A percentile compares a stretch with the other conserved stretches of the same genome.
Evolutionary conservation across 2,888 invertebrate genomes (phyloP).

Genomic region (Chelonus formosanus): DNA sequence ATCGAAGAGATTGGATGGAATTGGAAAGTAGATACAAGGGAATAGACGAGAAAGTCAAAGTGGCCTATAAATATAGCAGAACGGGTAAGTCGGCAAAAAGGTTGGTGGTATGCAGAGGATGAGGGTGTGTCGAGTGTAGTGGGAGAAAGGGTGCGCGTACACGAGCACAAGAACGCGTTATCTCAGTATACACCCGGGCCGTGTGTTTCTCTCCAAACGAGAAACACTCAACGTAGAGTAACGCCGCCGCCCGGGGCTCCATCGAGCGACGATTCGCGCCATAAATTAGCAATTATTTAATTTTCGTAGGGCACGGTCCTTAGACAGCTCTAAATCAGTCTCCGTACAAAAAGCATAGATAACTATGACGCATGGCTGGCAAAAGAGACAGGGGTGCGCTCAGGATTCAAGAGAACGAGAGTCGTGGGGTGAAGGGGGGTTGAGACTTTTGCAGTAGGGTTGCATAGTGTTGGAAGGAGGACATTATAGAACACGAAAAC

Average conservation of each 20-base stretch:
- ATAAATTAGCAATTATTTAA: slow-evolving; percentile 66
- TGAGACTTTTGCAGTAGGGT: slow-evolving; percentile 20
- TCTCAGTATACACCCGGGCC: slow-evolving; percentile 46
- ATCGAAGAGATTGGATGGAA: slow-evolving; percentile 35
- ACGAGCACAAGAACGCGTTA: slow-evolving; percentile 45
- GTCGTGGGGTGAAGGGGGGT: slow-evolving; percentile 16
- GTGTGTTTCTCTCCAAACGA: slow-evolving; percentile 37
- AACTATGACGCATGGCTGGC: slow-evolving; percentile 65
- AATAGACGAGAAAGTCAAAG: slow-evolving; percentile 36
- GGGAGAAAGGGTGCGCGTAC: slow-evolving; percentile 35
- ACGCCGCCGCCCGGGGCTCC: slow-evolving; percentile 48
- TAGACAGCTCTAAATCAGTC: slow-evolving; percentile 66
- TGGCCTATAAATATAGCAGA: slow-evolving; percentile 36
- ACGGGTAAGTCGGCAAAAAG: slow-evolving; percentile 32
- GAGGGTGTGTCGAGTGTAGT: slow-evolving; percentile 1
- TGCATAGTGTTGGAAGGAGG: slow-evolving; percentile 45
- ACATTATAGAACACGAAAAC: background rate
- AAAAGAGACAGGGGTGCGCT: slow-evolving; percentile 60
- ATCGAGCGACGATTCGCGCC: slow-evolving; percentile 61
- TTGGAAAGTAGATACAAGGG: slow-evolving; percentile 34
- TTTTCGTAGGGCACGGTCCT: slow-evolving; percentile 65
- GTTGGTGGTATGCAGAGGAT: slow-evolving; percentile 10
- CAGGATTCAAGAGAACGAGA: slow-evolving; percentile 41
- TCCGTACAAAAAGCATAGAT: slow-evolving; percentile 66
- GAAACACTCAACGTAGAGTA: slow-evolving; percentile 33